Evolutionary conservation across 30 jellyfish, hydroid and myxozoan species (phyloP).

Genomic region (Sanderia malayensis): DNA sequence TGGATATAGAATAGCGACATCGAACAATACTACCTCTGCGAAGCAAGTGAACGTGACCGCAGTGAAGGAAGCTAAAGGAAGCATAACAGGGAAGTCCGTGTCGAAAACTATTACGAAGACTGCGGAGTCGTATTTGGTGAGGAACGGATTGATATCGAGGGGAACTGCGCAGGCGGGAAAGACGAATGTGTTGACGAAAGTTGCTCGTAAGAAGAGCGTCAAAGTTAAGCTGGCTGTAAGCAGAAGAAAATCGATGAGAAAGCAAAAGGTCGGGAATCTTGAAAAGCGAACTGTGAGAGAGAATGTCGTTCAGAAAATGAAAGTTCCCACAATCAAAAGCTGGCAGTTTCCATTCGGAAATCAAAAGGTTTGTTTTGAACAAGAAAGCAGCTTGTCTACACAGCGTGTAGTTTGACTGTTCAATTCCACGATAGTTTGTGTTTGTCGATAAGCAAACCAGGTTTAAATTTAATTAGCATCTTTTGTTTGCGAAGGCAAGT

Average conservation of each 20-base stretch:
- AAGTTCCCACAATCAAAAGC: background rate
- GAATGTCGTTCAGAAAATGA: background rate
- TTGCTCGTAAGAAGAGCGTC: conserved; percentile 70
- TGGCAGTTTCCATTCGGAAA: conserved; percentile 10
- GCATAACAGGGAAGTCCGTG: background rate
- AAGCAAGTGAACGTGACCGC: background rate
- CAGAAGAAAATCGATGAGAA: conserved; percentile 49
- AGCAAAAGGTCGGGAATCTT: conserved; percentile 3
- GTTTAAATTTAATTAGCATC: no score
- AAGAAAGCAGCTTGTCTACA: no score
- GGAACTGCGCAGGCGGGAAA: conserved; percentile 22
- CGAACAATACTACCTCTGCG: background rate
- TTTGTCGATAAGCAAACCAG: no score
- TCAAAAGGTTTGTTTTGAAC: background rate
- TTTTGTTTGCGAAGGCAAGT: no score
- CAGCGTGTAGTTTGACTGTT: no score
- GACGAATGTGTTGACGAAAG: background rate
- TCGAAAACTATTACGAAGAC: conserved; percentile 21
- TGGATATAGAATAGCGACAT: background rate
- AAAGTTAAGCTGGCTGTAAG: conserved; percentile 53
- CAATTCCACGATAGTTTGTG: no score
- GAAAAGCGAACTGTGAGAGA: conserved; percentile 18
- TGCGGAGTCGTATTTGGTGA: conserved; percentile 77
- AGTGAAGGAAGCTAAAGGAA: background rate
- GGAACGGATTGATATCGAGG: conserved; percentile 80